Base-by-base conservation (phyloP, 2,797 vertebrate species). In the Acipenser oxyrinchus region DNA sequence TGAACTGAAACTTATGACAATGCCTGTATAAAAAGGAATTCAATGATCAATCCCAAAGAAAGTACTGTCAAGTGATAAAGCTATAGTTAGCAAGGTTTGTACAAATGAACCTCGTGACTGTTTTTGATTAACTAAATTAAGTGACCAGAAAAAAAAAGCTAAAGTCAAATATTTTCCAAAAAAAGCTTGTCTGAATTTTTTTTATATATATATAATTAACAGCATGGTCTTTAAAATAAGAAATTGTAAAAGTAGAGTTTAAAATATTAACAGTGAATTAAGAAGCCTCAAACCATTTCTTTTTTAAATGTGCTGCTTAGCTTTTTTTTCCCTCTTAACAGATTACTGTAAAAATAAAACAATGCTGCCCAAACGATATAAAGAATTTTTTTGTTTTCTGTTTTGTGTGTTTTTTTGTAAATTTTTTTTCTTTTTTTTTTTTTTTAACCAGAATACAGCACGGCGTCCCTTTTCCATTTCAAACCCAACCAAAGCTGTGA, bases 171-270 rank as follows among this genome's bases (percentile, higher is more conserved):
- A 77, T 75, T 76, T 66, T 73, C 78, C 72, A 72, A 60, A 67
- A 80, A 77, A 79, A 85, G 79, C 79, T 82, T 77, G 79, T 80
- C 68, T 74, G 70, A 73, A 78, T 78, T 82, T 75, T 78, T 83
- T 70, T 37, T 18, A 18, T 37, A 3, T 37, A 37, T 37, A 37
- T 37, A 37, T 10, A 66, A 66, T 58, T 73, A 78, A 76, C 70
- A 61, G 63, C 52, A 61, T 59, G 37, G 77, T 72, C 71, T 77
- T 78, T 70, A 75, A 71, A 71, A 65, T 72, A 84, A 75, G 71
- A 75, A 12, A 65, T 48, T 72, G 68, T 74, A 75, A 77, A 78
- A 79, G 68, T 51, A 63, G 57, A 65, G 23, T 37, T 37, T 37
- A 37, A 73, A 74, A 66, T 73, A 65, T 73, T 76, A 75, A 74